These are phyloP conservation scores for Micrasema minimum DNA, from an alignment of 1,140 invertebrate genomes.

Conservation along the genomic window DNA sequence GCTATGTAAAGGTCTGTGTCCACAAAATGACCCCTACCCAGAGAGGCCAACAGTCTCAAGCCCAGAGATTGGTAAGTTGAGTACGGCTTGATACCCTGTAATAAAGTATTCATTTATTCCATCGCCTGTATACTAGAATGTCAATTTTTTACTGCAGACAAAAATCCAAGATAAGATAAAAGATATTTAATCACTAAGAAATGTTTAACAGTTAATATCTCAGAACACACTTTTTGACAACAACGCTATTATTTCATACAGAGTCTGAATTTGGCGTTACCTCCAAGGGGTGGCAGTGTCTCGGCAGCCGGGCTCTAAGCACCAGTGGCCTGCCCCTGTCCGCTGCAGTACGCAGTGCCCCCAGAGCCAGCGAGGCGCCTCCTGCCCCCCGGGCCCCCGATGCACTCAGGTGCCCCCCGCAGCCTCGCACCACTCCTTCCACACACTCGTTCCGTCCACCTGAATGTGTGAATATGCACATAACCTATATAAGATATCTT, in stretches of 20 bases:
- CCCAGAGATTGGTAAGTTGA: constrained; percentile 74
- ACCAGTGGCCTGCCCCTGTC: constrained; percentile 77
- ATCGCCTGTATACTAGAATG: too few species aligned
- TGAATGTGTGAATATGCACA: constrained; percentile 55
- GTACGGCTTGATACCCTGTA: constrained; percentile 75
- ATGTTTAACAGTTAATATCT: too few species aligned
- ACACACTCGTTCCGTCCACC: constrained; percentile 75
- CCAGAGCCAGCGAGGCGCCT: constrained; percentile 73
- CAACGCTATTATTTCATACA: too few species aligned
- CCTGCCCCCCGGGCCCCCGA: constrained; percentile 72
- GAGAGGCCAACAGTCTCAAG: constrained; percentile 67
- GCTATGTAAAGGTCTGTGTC: constrained; percentile 77
- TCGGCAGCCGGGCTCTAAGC: constrained; percentile 74
- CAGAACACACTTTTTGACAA: too few species aligned
- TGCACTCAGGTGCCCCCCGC: constrained; percentile 72
- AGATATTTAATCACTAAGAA: background rate
- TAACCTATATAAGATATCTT: too few species aligned
- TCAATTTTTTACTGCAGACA: too few species aligned
- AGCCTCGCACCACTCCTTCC: constrained; percentile 75
- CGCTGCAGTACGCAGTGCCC: constrained; percentile 75
- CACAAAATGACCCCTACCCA: constrained; percentile 74
- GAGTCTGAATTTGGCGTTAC: too few species aligned
- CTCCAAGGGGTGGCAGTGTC: constrained; percentile 75
- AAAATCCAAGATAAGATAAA: background rate
- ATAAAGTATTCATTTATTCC: too few species aligned